phyloP scores from a whole-genome alignment of 2,113 vertebrate genomes.

The Dolichallabes microphthalmus region DNA sequence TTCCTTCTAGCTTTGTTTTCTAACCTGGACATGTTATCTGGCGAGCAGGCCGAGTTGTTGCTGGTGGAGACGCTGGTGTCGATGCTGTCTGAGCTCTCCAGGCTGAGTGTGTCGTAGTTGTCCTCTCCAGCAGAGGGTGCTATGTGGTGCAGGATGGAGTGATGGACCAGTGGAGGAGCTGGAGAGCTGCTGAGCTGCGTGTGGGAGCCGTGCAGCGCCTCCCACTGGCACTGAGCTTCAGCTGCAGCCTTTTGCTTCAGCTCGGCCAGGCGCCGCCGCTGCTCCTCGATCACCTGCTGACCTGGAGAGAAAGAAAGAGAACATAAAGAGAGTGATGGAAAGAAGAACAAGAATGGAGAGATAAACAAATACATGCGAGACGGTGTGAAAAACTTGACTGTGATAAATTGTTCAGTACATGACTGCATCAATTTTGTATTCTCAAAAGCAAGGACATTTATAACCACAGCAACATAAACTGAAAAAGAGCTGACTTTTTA shows the following conservation, averaged over 20 bases:
- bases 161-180: slow-evolving; percentile 73
- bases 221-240: slow-evolving; percentile 95
- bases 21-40: slow-evolving; percentile 82
- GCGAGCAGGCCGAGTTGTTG: slow-evolving; percentile 90
- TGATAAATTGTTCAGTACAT: not conserved
- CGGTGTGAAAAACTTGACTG: not conserved
- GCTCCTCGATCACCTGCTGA: slow-evolving; percentile 94
- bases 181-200: slow-evolving; percentile 63
- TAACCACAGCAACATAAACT: no score
- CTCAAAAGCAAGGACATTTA: no score
- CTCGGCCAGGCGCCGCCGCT: slow-evolving; percentile 87
- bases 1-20: not conserved
- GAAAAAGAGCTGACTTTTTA: no score
- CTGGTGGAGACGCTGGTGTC: slow-evolving; percentile 92
- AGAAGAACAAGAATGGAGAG: not conserved
- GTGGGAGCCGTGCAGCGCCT: slow-evolving; percentile 80
- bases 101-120: slow-evolving; percentile 90
- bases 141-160: slow-evolving; percentile 90
- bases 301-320: slow-evolving; percentile 67
- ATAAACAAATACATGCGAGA: not conserved
- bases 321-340: not conserved
- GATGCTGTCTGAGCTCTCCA: slow-evolving; percentile 98
- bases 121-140: slow-evolving; percentile 75
- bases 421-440: not conserved
- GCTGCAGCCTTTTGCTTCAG: slow-evolving; percentile 89